Evolutionary conservation across 2,797 vertebrate genomes (phyloP).

Genomic region (Rhinogobio ventralis): DNA sequence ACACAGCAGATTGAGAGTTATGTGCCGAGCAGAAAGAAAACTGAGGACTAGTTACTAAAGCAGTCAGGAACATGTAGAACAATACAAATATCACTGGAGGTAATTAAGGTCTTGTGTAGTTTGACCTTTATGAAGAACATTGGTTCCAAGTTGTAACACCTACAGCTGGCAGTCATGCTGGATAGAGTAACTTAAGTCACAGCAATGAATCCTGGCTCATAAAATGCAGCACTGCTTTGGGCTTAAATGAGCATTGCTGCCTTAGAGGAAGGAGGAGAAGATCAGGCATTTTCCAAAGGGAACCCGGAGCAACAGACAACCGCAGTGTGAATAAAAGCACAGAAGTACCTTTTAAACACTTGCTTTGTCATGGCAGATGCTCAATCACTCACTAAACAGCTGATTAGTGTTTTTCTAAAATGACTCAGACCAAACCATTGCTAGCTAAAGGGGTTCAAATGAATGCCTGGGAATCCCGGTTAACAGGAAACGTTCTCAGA

Average conservation of each 20-base stretch:
- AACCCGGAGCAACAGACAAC: conserved; percentile 71
- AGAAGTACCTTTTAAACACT: conserved; percentile 60
- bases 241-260: conserved; percentile 30
- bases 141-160: background rate
- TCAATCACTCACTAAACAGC: conserved; percentile 39
- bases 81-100: background rate
- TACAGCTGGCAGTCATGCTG: conserved; percentile 34
- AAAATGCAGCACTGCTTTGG: conserved; percentile 63
- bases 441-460: background rate
- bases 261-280: conserved; percentile 54
- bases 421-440: background rate
- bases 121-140: background rate
- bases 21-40: conserved; percentile 8
- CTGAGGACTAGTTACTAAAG: conserved; percentile 5
- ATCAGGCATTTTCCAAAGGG: conserved; percentile 62
- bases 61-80: conserved; percentile 14
- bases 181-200: conserved; percentile 23
- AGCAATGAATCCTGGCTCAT: conserved; percentile 64
- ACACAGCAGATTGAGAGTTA: conserved; percentile 43
- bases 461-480: background rate
- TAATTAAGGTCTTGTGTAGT: background rate
- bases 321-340: conserved; percentile 45
- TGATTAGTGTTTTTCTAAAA: conserved; percentile 34
- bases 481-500: background rate
- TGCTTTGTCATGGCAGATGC: conserved; percentile 49